Evolutionary conservation across 2,113 vertebrate species (phyloP).

Genomic region (Erpornis zantholeuca): DNA sequence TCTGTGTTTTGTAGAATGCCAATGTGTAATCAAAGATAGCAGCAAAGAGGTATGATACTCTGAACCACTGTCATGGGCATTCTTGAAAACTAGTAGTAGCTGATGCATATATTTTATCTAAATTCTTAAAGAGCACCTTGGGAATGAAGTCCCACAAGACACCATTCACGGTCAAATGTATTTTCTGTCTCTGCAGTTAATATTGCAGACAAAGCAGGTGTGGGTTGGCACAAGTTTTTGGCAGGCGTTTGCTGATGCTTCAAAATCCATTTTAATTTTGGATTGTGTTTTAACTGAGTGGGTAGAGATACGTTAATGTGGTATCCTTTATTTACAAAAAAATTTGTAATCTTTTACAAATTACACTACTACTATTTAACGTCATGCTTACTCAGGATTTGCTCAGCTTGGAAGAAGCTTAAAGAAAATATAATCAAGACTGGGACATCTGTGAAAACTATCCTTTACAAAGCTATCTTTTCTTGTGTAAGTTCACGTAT

Average conservation of each 20-base stretch:
- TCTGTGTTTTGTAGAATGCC: not conserved
- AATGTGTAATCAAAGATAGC: not conserved
- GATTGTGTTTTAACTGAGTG: not conserved
- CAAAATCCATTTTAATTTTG: slow-evolving; percentile 22
- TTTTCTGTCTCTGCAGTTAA: not conserved
- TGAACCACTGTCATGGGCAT: not conserved
- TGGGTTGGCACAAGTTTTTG: not conserved
- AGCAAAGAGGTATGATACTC: not conserved
- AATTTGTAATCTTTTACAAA: not conserved
- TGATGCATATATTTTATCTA: not conserved
- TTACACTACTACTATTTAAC: not conserved
- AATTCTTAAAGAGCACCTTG: slow-evolving; percentile 22
- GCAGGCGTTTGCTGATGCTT: not conserved
- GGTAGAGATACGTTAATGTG: not conserved
- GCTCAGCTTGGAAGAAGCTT: not conserved
- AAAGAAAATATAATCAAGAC: not conserved
- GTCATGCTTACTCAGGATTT: not conserved
- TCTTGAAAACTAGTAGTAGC: not conserved
- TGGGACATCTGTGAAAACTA: not conserved
- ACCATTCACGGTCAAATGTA: not conserved
- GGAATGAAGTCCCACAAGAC: not conserved
- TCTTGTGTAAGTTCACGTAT: not conserved
- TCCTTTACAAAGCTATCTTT: not conserved
- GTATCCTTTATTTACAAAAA: not conserved
- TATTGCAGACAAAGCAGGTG: not conserved